Evolutionary conservation across 2,113 vertebrate genomes (phyloP).

Genomic region (Macroglossus sobrinus): DNA sequence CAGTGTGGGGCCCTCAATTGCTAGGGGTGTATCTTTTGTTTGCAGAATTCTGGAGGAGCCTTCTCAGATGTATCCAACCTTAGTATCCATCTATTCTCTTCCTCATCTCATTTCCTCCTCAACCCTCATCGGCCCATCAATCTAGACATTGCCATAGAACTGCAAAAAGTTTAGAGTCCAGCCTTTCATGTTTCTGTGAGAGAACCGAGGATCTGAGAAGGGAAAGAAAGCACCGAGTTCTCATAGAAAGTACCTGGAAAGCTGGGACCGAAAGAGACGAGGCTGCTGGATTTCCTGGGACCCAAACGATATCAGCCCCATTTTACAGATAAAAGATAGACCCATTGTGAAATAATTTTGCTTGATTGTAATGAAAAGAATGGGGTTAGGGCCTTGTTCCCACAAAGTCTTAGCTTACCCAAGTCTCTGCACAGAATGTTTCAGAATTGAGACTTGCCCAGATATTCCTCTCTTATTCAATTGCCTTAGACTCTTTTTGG

Average conservation of each 20-base stretch:
- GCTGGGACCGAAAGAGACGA: background rate
- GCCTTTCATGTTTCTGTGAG: background rate
- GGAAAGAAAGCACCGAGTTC: background rate
- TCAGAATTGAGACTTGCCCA: background rate
- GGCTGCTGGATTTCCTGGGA: background rate
- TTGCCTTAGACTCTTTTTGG: background rate
- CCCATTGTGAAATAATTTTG: background rate
- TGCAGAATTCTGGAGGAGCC: background rate
- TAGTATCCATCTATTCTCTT: background rate
- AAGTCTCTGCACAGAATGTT: background rate
- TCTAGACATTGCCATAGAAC: background rate
- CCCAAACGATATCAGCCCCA: background rate
- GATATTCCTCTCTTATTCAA: background rate
- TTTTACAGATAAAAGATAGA: background rate
- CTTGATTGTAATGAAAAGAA: background rate
- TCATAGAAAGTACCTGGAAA: background rate
- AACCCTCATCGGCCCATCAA: background rate
- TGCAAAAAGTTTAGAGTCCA: background rate
- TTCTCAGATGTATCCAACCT: background rate
- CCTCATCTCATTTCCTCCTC: background rate
- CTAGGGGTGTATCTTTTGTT: background rate
- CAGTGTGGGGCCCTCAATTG: accelerated
- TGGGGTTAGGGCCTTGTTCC: background rate
- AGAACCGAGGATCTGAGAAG: background rate
- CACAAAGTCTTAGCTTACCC: background rate